A percentile compares a stretch with the other conserved stretches of the same genome.
Conservation (phyloP, 2,113 vertebrate genomes). For the Grantiella picta region DNA sequence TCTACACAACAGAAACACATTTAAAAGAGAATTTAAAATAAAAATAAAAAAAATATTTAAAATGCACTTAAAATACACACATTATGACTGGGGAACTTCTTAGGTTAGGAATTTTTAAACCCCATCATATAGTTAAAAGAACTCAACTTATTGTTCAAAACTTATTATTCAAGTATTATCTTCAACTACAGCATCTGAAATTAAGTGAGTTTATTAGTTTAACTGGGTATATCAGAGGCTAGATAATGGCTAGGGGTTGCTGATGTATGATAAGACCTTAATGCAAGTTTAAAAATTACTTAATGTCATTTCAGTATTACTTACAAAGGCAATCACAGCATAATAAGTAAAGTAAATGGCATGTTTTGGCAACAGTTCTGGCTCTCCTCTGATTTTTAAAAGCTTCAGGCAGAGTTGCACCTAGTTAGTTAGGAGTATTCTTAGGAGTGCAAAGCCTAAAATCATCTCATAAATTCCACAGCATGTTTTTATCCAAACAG, state of each 20-base stretch:
- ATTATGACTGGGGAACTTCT: neutral
- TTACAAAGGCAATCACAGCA: neutral
- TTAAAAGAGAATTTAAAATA: neutral
- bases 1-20: neutral
- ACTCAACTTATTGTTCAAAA: neutral
- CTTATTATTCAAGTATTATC: neutral
- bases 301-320: neutral
- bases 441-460: neutral
- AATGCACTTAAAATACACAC: neutral
- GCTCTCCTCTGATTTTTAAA: neutral
- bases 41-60: neutral
- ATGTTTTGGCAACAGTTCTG: neutral
- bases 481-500: neutral
- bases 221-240: neutral
- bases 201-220: neutral
- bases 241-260: neutral
- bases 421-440: neutral
- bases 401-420: neutral
- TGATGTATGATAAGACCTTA: neutral
- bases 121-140: neutral
- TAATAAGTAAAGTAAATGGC: neutral
- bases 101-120: neutral
- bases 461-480: neutral
- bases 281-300: neutral
- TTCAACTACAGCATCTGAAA: neutral